Percentiles rank a stretch among this genome's conserved stretches.
These are phyloP conservation scores for Drosophila arizonae DNA, from an alignment of 1,140 invertebrate genomes.

Conservation along the genomic window DNA sequence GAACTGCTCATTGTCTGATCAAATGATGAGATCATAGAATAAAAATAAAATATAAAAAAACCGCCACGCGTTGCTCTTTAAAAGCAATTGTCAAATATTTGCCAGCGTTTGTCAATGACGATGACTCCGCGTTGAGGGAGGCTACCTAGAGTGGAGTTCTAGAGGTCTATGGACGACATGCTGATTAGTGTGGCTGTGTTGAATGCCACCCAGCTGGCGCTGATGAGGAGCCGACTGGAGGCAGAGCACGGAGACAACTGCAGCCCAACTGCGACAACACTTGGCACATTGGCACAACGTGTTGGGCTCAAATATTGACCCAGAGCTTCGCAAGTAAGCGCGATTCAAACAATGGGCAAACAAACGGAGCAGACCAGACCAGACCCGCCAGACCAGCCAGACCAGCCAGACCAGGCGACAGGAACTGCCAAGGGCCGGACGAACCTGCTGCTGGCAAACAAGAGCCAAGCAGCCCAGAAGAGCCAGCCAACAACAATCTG, in stretches of 20 bases:
- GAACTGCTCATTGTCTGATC: background rate
- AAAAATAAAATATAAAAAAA: no score
- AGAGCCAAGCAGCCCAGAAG: conserved; percentile 14
- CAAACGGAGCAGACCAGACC: conserved; percentile 28
- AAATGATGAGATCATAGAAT: conserved; percentile 14
- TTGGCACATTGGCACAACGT: conserved; percentile 77
- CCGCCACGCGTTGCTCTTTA: background rate
- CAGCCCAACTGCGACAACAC: conserved; percentile 47
- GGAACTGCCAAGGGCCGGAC: conserved; percentile 43
- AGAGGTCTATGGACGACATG: background rate
- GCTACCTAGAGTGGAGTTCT: conserved; percentile 6
- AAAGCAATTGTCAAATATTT: conserved; percentile 20
- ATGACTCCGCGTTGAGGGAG: conserved; percentile 19
- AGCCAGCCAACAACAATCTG: conserved; percentile 10
- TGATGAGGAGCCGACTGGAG: conserved; percentile 9
- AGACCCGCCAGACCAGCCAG: background rate
- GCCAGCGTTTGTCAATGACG: conserved; percentile 13
- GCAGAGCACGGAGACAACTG: background rate
- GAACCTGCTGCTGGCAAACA: conserved; percentile 31
- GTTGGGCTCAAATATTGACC: conserved; percentile 75
- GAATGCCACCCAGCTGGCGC: conserved; percentile 36
- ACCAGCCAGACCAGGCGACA: conserved; percentile 7
- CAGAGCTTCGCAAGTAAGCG: conserved; percentile 78
- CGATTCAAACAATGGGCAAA: conserved; percentile 77
- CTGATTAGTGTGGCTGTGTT: conserved; percentile 25